Evolutionary conservation across 2,888 invertebrate genomes (phyloP).

Genomic region (Cenopis cana): DNA sequence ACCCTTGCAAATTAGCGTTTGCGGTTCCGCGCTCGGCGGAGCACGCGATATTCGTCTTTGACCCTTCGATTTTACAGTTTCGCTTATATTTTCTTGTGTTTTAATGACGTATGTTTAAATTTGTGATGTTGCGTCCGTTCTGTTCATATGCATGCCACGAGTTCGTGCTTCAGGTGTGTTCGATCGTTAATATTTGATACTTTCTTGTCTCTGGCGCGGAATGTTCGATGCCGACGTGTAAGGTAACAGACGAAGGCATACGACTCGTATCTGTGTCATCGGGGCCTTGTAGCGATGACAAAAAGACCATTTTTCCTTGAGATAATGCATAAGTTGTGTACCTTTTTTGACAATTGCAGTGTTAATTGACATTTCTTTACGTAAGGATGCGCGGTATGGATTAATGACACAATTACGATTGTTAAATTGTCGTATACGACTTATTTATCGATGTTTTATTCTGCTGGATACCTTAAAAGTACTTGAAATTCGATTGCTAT

Average conservation of each 20-base stretch:
- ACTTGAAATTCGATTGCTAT: neutral
- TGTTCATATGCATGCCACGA: slow-evolving; percentile 79
- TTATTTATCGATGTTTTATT: slow-evolving; percentile 11
- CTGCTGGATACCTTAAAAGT: neutral
- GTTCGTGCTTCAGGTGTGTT: slow-evolving; percentile 80
- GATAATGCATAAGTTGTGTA: slow-evolving; percentile 7
- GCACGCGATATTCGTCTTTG: slow-evolving; percentile 58
- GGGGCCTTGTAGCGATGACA: slow-evolving; percentile 10
- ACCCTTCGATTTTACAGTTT: slow-evolving; percentile 48
- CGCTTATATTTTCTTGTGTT: slow-evolving; percentile 43
- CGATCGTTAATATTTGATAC: slow-evolving; percentile 83
- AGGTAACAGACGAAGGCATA: slow-evolving; percentile 31
- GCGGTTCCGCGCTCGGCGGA: slow-evolving; percentile 48
- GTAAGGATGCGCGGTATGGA: slow-evolving; percentile 26
- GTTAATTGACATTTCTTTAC: slow-evolving; percentile 39
- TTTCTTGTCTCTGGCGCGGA: slow-evolving; percentile 72
- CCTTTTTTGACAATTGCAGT: slow-evolving; percentile 31
- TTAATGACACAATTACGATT: slow-evolving; percentile 26
- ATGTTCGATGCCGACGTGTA: slow-evolving; percentile 42
- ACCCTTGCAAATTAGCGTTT: slow-evolving; percentile 66
- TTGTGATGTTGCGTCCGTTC: slow-evolving; percentile 64
- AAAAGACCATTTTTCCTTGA: slow-evolving; percentile 29
- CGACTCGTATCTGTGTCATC: slow-evolving; percentile 4
- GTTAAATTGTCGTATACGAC: slow-evolving; percentile 20
- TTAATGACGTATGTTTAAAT: slow-evolving; percentile 46